These are phyloP conservation scores for Lithophane leautieri DNA, from an alignment of 2,888 invertebrate genomes.

Conservation along the genomic window DNA sequence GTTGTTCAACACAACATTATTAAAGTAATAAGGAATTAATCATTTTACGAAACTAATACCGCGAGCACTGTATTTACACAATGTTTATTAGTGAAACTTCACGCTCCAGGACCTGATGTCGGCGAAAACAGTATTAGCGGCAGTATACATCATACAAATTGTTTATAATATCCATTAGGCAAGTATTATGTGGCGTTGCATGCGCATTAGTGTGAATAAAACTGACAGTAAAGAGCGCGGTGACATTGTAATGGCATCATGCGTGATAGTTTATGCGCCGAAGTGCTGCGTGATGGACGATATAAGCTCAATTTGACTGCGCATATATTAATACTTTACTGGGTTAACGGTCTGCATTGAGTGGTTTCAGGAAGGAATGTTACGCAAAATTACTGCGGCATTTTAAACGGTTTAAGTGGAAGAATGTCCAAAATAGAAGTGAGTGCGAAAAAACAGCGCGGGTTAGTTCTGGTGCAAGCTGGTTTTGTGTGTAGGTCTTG, in stretches of 20 bases:
- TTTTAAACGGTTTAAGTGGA: constrained; percentile 46
- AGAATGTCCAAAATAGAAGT: constrained; percentile 49
- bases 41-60: constrained; percentile 34
- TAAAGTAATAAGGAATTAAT: constrained; percentile 57
- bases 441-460: constrained; percentile 12
- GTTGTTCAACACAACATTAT: constrained; percentile 29
- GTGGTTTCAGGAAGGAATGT: constrained; percentile 44
- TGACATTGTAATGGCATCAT: constrained; percentile 53
- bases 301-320: constrained; percentile 22
- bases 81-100: constrained; percentile 56
- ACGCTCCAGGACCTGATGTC: constrained; percentile 45
- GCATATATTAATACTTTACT: constrained; percentile 46
- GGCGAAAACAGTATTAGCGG: constrained; percentile 39
- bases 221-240: constrained; percentile 56
- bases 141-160: constrained; percentile 33
- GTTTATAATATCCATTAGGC: constrained; percentile 50
- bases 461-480: constrained; percentile 21
- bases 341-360: constrained; percentile 49
- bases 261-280: constrained; percentile 38
- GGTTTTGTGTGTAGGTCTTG: neutral
- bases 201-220: constrained; percentile 56
- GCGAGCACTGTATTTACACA: constrained; percentile 42
- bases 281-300: constrained; percentile 32
- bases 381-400: constrained; percentile 16
- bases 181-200: constrained; percentile 37